Evolutionary conservation across 2,113 vertebrate species (phyloP), one percentile per base, ranked within the genome.

Genomic region (Pholis gunnellus): DNA sequence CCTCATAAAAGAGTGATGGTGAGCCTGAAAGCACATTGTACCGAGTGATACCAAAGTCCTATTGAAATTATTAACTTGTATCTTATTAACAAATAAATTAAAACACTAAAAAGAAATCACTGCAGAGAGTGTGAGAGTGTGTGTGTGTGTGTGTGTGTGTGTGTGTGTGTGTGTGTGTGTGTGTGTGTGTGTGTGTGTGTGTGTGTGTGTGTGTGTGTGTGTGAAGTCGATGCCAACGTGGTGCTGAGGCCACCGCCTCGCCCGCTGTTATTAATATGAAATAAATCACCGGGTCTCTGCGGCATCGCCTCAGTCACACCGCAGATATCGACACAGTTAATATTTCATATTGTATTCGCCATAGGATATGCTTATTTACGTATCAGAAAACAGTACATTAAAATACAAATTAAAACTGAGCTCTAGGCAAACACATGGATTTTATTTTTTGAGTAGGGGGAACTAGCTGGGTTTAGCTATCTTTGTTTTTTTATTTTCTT

Each of bases 311-410:
- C 81, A 87, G 84, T 88, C 92, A 92, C 88, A 91, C 81, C 84
- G 60, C 88, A 88, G 72, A 81, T 92, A 94, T 94, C 89, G 92
- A 95, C 90, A 92, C 78, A 72, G 81, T 95, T 92, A 95, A 95
- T 95, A 94, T 95, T 94, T 94, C 76, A 94, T 93, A 91, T 88
- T 87, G 89, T 89, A 85, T 87, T 87, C 87, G 90, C 92, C 91
- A 93, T 68, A 87, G 88, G 92, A 89, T 84, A 91, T 79, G 86
- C 86, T 92, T 87, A 86, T 94, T 94, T 88, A 57, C 75, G 80
- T 86, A 91, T 91, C 91, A 82, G 52, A 91, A 89, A 94, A 87
- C 78, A 93, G 79, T 88, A 81, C 88, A 91, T 92, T 91, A 89
- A 90, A 91, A 91, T 86, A 88, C 91, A 87, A 92, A 92, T 90